Base-by-base conservation (phyloP, 2,888 invertebrate genomes). In the Xylota sylvarum region DNA sequence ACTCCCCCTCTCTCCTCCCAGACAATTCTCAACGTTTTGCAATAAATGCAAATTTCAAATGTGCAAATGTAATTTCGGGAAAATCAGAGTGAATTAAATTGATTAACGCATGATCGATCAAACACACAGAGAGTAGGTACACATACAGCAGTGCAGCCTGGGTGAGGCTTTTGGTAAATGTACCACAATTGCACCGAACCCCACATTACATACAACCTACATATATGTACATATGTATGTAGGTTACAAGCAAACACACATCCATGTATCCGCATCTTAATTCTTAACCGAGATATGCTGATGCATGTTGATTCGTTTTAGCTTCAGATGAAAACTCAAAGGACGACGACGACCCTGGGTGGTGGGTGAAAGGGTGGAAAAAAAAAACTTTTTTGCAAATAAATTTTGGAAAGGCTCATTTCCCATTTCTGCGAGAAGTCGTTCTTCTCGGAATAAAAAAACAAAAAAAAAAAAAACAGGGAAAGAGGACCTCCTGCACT, bases 81-180 rank as follows among this genome's bases (percentile, higher is more conserved):
- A 84, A 84, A 84, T 84, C 84, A 73, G 69, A 79, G 82, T 72
- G 72, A 83, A 83, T 83, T 72, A 77, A 79, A 74, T 79, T 79
- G 73, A 74, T 79, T 79, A 84, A 79, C 79, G 79, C 84, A 69
- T 74, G 67, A 84, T 84, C 56, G 69, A 40, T 56, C 62, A 69
- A 23, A 50, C 67, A 62, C 55, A 70, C 14, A 77, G 65, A 12
- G n/a, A n/a, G n/a, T n/a, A n/a, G n/a, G 10, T 17, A 64, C 17
- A 17, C 32, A 67, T 23, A 2, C 14, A 60, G 55, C 46, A 55
- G 64, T 17, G 55, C 30, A 35, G n/a, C 17, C 46, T 40, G 58
- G 43, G 32, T 43, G 43, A 60, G 55, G 52, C 50, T 76, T n/a
- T 23, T 46, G 52, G 64, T 56, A 72, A 56, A 65, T 65, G 65